Percentiles rank a stretch among this genome's conserved stretches.
Evolutionary conservation across 2,113 vertebrate genomes (phyloP).

Genomic region (Myiozetetes cayanensis): DNA sequence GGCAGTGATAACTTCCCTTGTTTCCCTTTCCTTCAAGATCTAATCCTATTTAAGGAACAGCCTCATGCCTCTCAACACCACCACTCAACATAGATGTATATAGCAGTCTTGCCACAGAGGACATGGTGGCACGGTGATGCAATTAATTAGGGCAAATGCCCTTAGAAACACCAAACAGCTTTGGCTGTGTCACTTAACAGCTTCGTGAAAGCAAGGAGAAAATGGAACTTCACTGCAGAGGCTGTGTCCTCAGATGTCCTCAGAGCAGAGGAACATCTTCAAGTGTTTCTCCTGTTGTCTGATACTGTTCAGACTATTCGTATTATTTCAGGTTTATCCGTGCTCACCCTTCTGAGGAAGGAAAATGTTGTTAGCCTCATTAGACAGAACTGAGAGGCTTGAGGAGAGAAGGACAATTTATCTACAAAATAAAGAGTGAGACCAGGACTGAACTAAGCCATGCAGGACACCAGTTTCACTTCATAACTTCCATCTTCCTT

Average conservation of each 20-base stretch:
- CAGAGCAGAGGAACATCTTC: background rate
- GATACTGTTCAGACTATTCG: background rate
- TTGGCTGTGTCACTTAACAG: background rate
- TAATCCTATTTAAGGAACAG: background rate
- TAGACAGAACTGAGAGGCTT: background rate
- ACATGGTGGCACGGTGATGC: too few species aligned
- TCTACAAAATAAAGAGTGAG: background rate
- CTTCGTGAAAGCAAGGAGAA: background rate
- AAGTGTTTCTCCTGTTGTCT: background rate
- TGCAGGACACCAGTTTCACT: background rate
- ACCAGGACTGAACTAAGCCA: background rate
- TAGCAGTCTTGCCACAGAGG: background rate
- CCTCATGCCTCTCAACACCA: background rate
- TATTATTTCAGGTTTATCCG: background rate
- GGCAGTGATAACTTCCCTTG: background rate
- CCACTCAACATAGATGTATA: background rate
- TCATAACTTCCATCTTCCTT: background rate
- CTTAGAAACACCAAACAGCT: background rate
- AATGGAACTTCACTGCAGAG: background rate
- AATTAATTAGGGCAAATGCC: background rate
- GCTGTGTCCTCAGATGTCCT: background rate
- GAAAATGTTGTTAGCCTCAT: background rate
- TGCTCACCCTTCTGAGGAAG: background rate
- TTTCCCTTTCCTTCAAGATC: background rate
- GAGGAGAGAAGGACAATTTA: background rate